Percentiles rank a stretch among this genome's conserved stretches.
Evolutionary conservation across 2,113 vertebrate genomes (phyloP).

Genomic region (Australoheros scitulus): DNA sequence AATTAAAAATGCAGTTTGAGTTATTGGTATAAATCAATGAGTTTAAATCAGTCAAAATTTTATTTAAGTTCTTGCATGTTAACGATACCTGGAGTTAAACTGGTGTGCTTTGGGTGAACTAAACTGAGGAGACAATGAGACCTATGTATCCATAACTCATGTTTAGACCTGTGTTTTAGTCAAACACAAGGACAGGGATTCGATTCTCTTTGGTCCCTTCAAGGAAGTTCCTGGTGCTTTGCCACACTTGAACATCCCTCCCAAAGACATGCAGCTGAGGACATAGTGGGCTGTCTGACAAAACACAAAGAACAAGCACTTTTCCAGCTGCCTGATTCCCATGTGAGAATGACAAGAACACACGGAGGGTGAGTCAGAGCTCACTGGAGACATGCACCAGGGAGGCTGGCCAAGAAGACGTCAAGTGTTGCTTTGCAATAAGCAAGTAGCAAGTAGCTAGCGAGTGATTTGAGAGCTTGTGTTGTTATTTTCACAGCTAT

Average conservation of each 20-base stretch:
- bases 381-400: conserved; percentile 13
- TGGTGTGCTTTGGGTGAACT: background rate
- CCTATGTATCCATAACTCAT: background rate
- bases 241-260: conserved; percentile 35
- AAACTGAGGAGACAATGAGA: background rate
- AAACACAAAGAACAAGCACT: conserved; percentile 59
- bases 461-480: conserved; percentile 9
- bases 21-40: no score
- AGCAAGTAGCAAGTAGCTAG: conserved; percentile 9
- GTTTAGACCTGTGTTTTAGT: background rate
- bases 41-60: no score
- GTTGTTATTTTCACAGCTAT: conserved; percentile 17
- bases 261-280: conserved; percentile 43
- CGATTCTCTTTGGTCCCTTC: conserved; percentile 15
- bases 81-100: conserved; percentile 4
- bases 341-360: conserved; percentile 42
- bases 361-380: conserved; percentile 48
- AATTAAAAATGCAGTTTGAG: no score
- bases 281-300: conserved; percentile 46
- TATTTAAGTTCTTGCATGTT: background rate
- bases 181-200: background rate
- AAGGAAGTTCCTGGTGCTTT: conserved; percentile 33
- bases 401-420: conserved; percentile 43
- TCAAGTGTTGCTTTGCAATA: conserved; percentile 36
- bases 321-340: conserved; percentile 61